Evolutionary conservation across 2,888 invertebrate species (phyloP).

Genomic region (Phengaris arion): DNA sequence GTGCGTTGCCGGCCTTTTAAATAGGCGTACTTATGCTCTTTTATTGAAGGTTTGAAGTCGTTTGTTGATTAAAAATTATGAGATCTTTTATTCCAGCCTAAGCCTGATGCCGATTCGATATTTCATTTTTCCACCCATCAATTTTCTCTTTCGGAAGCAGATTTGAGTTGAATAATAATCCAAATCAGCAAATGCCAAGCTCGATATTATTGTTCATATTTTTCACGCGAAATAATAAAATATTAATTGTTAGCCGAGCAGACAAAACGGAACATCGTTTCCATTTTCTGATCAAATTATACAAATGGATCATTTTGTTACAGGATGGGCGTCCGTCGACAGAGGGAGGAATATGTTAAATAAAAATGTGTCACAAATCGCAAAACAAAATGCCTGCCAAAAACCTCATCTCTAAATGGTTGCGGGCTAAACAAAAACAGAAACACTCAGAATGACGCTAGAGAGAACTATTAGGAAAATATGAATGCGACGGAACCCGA

Average conservation of each 20-base stretch:
- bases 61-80: background rate
- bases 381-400: slow-evolving; percentile 72
- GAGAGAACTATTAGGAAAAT: slow-evolving; percentile 64
- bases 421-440: slow-evolving; percentile 72
- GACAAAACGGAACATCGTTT: background rate
- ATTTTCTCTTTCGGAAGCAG: background rate
- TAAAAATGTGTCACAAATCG: slow-evolving; percentile 66
- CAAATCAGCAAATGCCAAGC: background rate
- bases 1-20: no score
- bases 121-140: background rate
- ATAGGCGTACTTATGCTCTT: no score
- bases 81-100: background rate
- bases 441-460: slow-evolving; percentile 73
- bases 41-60: background rate
- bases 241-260: background rate
- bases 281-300: slow-evolving; percentile 10
- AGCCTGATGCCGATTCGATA: background rate
- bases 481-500: slow-evolving; percentile 69
- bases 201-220: slow-evolving; percentile 3
- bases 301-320: slow-evolving; percentile 52
- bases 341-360: slow-evolving; percentile 58
- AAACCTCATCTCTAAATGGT: slow-evolving; percentile 75
- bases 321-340: slow-evolving; percentile 53
- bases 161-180: background rate
- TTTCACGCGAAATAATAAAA: slow-evolving; percentile 9